Evolutionary conservation across 1,140 invertebrate species (phyloP).

Genomic region (Trichonephila inaurata): DNA sequence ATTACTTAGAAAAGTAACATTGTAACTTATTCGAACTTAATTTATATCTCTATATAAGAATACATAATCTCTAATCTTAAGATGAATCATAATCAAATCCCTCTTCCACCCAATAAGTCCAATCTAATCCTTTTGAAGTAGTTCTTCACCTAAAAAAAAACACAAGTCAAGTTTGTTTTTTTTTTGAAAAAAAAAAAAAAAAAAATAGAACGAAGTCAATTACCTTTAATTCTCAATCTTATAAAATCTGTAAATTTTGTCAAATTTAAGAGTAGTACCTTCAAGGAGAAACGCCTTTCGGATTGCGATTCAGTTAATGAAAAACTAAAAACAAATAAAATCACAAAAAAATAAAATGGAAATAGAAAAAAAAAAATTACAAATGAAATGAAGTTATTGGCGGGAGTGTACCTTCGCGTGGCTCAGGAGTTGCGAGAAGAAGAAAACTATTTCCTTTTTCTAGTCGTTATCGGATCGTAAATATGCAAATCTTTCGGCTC

Average conservation of each 20-base stretch:
- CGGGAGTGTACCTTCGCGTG: slow-evolving; percentile 32
- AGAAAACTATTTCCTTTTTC: slow-evolving; percentile 64
- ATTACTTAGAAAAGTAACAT: too few species aligned
- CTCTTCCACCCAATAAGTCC: not conserved
- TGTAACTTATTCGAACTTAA: too few species aligned
- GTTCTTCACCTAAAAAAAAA: not conserved
- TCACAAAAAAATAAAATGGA: not conserved
- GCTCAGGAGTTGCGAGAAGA: slow-evolving; percentile 8
- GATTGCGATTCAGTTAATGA: slow-evolving; percentile 27
- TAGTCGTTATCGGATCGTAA: slow-evolving; percentile 68
- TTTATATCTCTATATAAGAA: too few species aligned
- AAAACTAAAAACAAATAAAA: slow-evolving; percentile 14
- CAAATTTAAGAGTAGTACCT: not conserved
- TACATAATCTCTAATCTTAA: too few species aligned
- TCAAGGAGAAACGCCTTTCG: not conserved
- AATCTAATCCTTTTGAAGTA: not conserved
- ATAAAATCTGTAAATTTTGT: slow-evolving; percentile 26
- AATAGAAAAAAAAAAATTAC: not conserved
- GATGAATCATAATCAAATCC: not conserved
- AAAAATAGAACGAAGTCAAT: not conserved
- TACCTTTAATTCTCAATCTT: slow-evolving; percentile 6
- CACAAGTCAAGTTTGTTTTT: not conserved
- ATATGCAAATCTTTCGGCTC: slow-evolving; percentile 69
- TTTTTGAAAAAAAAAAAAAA: not conserved
- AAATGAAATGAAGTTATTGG: slow-evolving; percentile 41